phyloP scores from a whole-genome alignment of 2,888 invertebrate species.

The Anticlea derivata region DNA sequence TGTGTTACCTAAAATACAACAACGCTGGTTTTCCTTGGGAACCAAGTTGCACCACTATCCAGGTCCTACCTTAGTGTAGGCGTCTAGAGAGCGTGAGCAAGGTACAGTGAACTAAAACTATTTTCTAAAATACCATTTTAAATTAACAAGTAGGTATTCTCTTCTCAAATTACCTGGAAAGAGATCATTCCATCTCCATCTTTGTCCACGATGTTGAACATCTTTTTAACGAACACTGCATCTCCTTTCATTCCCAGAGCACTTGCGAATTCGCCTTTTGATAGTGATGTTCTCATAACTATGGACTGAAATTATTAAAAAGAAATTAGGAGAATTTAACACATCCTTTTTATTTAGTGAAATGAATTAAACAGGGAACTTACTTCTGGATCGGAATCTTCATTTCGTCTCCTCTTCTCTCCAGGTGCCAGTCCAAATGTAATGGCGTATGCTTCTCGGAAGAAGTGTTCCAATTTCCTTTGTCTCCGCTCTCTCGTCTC shows the following conservation, averaged over 20 bases:
- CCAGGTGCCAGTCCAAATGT: constrained; percentile 96
- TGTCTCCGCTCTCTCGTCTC: constrained; percentile 97
- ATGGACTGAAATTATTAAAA: constrained; percentile 83
- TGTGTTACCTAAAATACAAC: too few relatives aligned
- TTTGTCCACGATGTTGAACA: constrained; percentile 98
- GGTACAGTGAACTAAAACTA: too few relatives aligned
- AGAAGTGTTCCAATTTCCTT: constrained; percentile 96
- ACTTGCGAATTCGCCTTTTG: constrained; percentile 96
- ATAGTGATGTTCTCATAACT: constrained; percentile 96
- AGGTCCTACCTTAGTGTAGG: too few relatives aligned
- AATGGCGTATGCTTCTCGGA: constrained; percentile 96
- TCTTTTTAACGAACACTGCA: constrained; percentile 97
- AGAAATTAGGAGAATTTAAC: not conserved
- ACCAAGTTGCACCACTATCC: too few relatives aligned
- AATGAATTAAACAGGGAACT: too few relatives aligned
- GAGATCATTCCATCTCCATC: constrained; percentile 96
- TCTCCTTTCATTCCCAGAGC: constrained; percentile 97
- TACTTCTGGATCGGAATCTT: constrained; percentile 91
- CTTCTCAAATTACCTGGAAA: constrained; percentile 94
- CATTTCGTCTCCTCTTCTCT: constrained; percentile 89
- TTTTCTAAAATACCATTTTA: too few relatives aligned
- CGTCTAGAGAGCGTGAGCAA: too few relatives aligned
- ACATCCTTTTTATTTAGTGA: too few relatives aligned
- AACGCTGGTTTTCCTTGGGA: too few relatives aligned
- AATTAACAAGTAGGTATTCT: too few relatives aligned